phyloP scores from a whole-genome alignment of 1,140 invertebrate genomes.

The Trypoxylus dichotomus region DNA sequence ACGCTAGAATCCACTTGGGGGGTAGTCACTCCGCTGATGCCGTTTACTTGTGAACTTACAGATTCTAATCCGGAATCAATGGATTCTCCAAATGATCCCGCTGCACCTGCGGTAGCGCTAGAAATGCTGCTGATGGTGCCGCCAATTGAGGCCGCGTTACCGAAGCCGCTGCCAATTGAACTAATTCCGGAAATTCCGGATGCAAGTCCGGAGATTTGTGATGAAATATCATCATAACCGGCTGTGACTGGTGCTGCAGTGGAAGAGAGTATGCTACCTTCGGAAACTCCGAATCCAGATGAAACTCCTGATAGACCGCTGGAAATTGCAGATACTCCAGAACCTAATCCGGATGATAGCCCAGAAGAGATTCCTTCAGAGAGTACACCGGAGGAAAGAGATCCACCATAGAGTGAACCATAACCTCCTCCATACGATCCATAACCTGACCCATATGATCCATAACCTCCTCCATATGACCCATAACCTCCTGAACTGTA shows the following conservation, averaged over 20 bases:
- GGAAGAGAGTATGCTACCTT: background rate
- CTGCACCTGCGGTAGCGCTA: background rate
- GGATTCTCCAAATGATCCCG: background rate
- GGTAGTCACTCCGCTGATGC: background rate
- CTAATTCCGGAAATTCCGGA: background rate
- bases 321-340: background rate
- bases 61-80: background rate
- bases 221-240: background rate
- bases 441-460: too few species aligned
- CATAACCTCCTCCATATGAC: conserved; percentile 6
- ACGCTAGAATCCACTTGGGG: background rate
- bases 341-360: background rate
- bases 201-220: background rate
- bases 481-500: background rate
- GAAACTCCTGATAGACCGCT: background rate
- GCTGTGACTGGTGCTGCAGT: background rate
- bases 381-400: background rate
- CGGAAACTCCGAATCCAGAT: background rate
- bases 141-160: background rate
- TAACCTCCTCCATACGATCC: too few species aligned
- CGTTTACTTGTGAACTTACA: background rate
- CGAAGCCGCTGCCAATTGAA: background rate
- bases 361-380: background rate
- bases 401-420: background rate
- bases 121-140: background rate